phyloP scores from a whole-genome alignment of 1,140 invertebrate species.

The Ceratina australensis region DNA sequence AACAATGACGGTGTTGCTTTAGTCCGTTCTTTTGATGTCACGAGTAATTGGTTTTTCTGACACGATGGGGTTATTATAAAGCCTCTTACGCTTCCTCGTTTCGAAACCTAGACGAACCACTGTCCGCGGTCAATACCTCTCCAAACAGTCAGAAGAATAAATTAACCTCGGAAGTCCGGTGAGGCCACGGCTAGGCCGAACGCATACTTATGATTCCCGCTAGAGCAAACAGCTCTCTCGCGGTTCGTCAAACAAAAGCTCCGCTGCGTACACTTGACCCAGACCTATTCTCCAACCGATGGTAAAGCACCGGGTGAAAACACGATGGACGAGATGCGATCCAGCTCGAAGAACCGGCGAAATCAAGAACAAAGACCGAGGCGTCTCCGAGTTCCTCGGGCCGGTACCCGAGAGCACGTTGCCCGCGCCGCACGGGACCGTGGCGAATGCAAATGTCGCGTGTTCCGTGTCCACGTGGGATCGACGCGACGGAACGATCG shows the following conservation, averaged over 20 bases:
- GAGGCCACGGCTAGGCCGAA: background rate
- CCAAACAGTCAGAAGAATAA: slow-evolving; percentile 4
- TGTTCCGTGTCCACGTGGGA: slow-evolving; percentile 22
- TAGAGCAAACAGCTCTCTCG: slow-evolving; percentile 31
- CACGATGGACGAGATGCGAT: background rate
- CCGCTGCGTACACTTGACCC: slow-evolving; percentile 25
- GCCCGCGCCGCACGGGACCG: slow-evolving; percentile 32
- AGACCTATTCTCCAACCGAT: background rate
- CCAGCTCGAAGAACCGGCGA: slow-evolving; percentile 7
- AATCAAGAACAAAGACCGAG: background rate
- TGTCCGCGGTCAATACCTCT: background rate
- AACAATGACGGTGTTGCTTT: no score
- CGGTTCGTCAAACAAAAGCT: slow-evolving; percentile 38
- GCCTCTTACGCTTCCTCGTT: background rate
- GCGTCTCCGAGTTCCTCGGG: background rate
- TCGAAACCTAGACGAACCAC: background rate
- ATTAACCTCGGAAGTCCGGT: background rate
- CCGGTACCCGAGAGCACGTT: background rate
- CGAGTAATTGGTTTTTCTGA: no score
- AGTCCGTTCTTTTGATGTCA: no score
- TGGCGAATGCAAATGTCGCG: slow-evolving; percentile 63
- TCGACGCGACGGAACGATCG: slow-evolving; percentile 45
- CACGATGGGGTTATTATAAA: no score
- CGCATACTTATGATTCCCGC: slow-evolving; percentile 11
- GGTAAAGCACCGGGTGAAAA: no score